phyloP scores from a whole-genome alignment of 35 echinoderm and acorn worm genomes.

The Nesometra sesokonis region DNA sequence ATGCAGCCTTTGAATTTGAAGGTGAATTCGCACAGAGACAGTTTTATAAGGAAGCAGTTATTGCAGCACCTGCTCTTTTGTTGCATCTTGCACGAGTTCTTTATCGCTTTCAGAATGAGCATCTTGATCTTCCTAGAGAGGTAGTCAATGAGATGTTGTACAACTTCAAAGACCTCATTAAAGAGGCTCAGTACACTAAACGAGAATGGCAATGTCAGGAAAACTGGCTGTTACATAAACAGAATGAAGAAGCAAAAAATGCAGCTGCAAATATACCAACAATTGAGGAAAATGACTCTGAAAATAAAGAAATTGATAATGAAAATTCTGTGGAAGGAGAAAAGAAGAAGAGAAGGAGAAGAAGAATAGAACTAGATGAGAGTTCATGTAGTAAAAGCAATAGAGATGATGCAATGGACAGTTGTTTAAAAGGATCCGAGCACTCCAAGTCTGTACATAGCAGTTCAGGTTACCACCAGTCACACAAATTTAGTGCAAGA shows the following conservation, averaged over 20 bases:
- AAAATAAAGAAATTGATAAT: background rate
- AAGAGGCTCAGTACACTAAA: constrained; percentile 53
- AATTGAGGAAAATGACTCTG: background rate
- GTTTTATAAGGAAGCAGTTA: constrained; percentile 56
- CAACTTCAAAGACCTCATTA: constrained; percentile 39
- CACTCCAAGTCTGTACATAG: too few species aligned
- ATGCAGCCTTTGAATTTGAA: constrained; percentile 28
- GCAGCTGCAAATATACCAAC: background rate
- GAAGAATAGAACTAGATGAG: background rate
- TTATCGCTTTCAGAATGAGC: constrained; percentile 72
- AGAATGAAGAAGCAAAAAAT: constrained; percentile 32
- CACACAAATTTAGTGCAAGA: background rate
- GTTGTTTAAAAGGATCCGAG: background rate
- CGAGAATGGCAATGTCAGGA: constrained; percentile 91
- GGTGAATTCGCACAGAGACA: constrained; percentile 86
- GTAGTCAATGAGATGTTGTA: constrained; percentile 56
- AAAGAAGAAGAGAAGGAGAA: constrained; percentile 54
- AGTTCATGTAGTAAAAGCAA: constrained; percentile 12
- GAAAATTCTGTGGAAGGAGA: constrained; percentile 18
- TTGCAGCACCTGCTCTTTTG: constrained; percentile 61
- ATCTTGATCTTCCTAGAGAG: constrained; percentile 80
- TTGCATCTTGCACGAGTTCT: constrained; percentile 63
- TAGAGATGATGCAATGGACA: constrained; percentile 24
- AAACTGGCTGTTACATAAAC: constrained; percentile 46
- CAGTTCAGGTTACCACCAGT: background rate